Percentiles rank a stretch among this genome's conserved stretches.
These are phyloP conservation scores for Neuroterus valhalla DNA, from an alignment of 1,140 invertebrate species.

Conservation along the genomic window DNA sequence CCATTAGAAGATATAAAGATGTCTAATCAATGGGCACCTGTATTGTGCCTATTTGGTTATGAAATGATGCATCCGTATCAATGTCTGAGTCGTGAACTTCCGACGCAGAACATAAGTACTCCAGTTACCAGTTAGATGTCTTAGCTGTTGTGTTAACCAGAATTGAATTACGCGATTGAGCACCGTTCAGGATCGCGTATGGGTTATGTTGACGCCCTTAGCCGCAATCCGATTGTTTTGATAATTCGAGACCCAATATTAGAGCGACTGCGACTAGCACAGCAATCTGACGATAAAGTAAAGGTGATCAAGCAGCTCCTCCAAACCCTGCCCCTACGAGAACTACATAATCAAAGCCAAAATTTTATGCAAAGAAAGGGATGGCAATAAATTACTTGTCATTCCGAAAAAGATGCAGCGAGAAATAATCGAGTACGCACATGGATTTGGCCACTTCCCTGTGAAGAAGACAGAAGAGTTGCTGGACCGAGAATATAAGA, in stretches of 20 bases:
- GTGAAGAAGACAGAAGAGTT: background rate
- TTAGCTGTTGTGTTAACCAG: background rate
- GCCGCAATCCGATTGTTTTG: background rate
- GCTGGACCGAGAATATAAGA: background rate
- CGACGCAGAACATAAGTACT: too few relatives aligned
- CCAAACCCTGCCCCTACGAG: background rate
- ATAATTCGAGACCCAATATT: background rate
- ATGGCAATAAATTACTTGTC: background rate
- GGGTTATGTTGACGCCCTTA: slow-evolving; percentile 19
- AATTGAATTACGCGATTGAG: background rate
- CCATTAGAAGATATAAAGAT: background rate
- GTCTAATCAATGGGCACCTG: background rate
- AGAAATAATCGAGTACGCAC: background rate
- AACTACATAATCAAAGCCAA: slow-evolving; percentile 27
- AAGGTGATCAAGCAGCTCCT: background rate
- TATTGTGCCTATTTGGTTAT: too few relatives aligned
- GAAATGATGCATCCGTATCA: too few relatives aligned
- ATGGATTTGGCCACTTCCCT: background rate
- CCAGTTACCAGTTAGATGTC: too few relatives aligned
- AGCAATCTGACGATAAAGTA: slow-evolving; percentile 18
- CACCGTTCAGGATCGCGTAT: slow-evolving; percentile 19
- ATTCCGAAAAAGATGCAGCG: background rate
- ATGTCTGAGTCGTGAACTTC: too few relatives aligned
- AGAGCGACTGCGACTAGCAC: background rate
- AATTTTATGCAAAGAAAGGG: slow-evolving; percentile 33